These are phyloP conservation scores for Teleogryllus oceanicus DNA, from an alignment of 2,888 invertebrate genomes.

Conservation along the genomic window DNA sequence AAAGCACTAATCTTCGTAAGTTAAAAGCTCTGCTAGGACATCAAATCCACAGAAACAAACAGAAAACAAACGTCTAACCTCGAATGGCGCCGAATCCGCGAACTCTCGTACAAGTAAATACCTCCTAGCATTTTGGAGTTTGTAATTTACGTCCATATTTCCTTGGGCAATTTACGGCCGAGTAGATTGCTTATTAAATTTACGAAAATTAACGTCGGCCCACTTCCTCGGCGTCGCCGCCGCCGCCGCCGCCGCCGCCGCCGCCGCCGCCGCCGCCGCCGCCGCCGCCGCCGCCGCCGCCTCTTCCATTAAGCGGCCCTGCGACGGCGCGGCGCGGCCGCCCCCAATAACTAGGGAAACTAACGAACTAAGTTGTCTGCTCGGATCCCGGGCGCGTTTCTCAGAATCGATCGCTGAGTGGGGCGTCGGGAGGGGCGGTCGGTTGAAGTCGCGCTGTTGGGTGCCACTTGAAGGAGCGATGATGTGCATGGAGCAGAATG, in stretches of 20 bases:
- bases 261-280: not conserved
- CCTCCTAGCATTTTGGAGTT: no score
- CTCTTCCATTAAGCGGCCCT: not conserved
- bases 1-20: no score
- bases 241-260: not conserved
- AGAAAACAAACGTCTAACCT: no score
- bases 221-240: not conserved
- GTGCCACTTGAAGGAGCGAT: no score
- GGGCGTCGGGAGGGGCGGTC: not conserved
- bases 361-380: constrained; percentile 1
- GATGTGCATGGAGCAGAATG: no score
- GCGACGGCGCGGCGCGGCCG: not conserved
- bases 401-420: not conserved
- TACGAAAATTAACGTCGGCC: not conserved
- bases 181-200: constrained; percentile 11
- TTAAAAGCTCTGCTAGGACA: no score
- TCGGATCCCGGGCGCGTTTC: not conserved
- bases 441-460: not conserved
- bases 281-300: not conserved
- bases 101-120: no score
- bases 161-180: not conserved
- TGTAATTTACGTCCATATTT: not conserved
- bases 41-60: no score
- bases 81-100: no score
- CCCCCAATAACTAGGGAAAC: constrained; percentile 2